Evolutionary conservation across 1,140 invertebrate genomes (phyloP).

Genomic region (Nilaparvata lugens): DNA sequence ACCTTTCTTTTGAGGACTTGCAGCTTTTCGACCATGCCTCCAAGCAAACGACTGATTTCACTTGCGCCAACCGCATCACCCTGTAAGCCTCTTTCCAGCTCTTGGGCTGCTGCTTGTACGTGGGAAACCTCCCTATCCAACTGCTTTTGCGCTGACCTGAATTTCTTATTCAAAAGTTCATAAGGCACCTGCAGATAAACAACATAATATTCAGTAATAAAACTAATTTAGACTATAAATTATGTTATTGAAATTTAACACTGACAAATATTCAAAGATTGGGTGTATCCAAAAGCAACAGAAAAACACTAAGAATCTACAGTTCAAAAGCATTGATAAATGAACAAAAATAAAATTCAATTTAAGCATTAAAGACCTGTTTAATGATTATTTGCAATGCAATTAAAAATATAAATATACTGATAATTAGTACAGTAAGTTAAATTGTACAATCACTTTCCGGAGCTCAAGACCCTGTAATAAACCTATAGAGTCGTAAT

Average conservation of each 20-base stretch:
- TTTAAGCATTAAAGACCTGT: too few relatives aligned
- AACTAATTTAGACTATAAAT: background rate
- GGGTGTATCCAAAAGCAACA: too few relatives aligned
- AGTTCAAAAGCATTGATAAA: background rate
- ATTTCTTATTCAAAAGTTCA: slow-evolving; percentile 96
- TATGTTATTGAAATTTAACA: too few relatives aligned
- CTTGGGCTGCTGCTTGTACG: slow-evolving; percentile 63
- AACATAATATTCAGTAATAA: background rate
- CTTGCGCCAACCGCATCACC: slow-evolving; percentile 42
- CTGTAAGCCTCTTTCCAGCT: slow-evolving; percentile 68
- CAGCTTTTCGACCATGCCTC: slow-evolving; percentile 81
- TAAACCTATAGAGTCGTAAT: too few relatives aligned
- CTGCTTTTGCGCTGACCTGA: slow-evolving; percentile 87
- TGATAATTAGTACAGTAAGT: too few relatives aligned
- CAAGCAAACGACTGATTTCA: slow-evolving; percentile 72
- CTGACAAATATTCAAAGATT: too few relatives aligned
- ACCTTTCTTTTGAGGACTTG: slow-evolving; percentile 85
- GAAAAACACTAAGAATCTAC: too few relatives aligned
- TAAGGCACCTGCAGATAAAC: slow-evolving; percentile 75
- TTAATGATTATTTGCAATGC: too few relatives aligned
- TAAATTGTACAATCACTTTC: too few relatives aligned
- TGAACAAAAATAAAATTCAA: too few relatives aligned
- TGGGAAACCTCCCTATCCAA: slow-evolving; percentile 89
- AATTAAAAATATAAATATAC: too few relatives aligned
- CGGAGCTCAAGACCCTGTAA: too few relatives aligned